Evolutionary conservation across 2,888 invertebrate genomes (phyloP), one percentile per base, ranked within the genome.

Genomic region (Camptogramma bilineatum): DNA sequence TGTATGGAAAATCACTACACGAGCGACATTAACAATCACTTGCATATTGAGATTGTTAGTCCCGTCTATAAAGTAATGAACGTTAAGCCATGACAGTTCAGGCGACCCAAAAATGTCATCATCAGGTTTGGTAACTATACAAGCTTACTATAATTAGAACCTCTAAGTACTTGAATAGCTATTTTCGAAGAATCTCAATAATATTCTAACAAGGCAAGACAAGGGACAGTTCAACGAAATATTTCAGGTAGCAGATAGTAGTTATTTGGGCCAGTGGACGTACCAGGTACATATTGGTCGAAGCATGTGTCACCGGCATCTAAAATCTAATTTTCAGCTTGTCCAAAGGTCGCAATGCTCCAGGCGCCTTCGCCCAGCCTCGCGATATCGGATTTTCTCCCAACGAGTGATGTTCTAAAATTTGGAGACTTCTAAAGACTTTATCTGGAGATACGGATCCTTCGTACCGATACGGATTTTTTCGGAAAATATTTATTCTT

Each of bases 311-410:
- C 86, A 81, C 73, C 73, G 70, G 81, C 87, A 90, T 81, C 78
- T 80, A 74, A 83, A 88, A 88, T 86, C 84, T 84, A 88, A 89
- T 89, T 88, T 88, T 84, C 86, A 85, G 84, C 78, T 81, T 84
- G 85, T 86, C 85, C 85, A 81, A 84, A 82, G 82, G 77, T 76
- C 78, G 76, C 68, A 78, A 73, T 79, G 83, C 83, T 79, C 66
- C 77, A 77, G 79, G 77, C 69, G 72, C 66, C 68, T 70, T 62
- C 70, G 63, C 71, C 72, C 61, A 70, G 69, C 69, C 71, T 73
- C 71, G 69, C 75, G 80, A 79, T 85, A 85, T 86, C 82, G 80
- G 79, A 87, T 87, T 89, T 86, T 78, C 72, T 68, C 16, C 10
- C 7, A 53, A 24, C 39, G 34, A 58, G 58, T 54, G 61, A 65